A percentile compares a stretch with the other conserved stretches of the same genome.
Evolutionary conservation across 2,797 vertebrate genomes (phyloP).

Genomic region (Pitangus sulphuratus): DNA sequence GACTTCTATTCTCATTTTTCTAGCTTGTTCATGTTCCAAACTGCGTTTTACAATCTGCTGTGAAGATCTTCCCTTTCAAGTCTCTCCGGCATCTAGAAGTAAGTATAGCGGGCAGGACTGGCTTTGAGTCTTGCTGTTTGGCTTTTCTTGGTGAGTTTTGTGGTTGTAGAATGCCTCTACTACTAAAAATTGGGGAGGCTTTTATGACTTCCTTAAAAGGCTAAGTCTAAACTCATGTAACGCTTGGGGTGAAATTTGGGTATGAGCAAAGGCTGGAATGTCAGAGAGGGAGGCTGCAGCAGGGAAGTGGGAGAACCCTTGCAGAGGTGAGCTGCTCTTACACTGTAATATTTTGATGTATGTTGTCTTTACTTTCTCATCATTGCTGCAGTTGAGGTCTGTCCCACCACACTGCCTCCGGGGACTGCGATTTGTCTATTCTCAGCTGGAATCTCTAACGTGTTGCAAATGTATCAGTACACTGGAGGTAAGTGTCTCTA

Average conservation of each 20-base stretch:
- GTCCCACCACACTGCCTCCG: slow-evolving; percentile 90
- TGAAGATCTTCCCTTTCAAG: slow-evolving; percentile 97
- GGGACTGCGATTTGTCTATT: slow-evolving; percentile 90
- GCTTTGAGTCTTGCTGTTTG: neutral
- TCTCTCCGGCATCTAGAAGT: slow-evolving; percentile 92
- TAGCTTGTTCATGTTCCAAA: slow-evolving; percentile 87
- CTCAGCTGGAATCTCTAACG: slow-evolving; percentile 91
- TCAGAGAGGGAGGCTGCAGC: neutral
- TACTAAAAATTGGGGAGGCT: neutral
- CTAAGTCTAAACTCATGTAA: neutral
- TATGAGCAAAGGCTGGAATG: neutral
- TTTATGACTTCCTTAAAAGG: neutral
- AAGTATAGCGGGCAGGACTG: neutral
- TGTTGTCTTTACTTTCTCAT: neutral
- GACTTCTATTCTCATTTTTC: neutral
- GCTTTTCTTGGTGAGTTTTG: neutral
- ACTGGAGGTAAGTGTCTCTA: slow-evolving; percentile 82
- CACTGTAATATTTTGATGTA: neutral
- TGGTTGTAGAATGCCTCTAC: neutral
- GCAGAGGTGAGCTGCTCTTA: neutral
- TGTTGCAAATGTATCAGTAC: slow-evolving; percentile 90
- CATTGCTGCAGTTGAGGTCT: slow-evolving; percentile 82
- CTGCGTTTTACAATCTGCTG: slow-evolving; percentile 79
- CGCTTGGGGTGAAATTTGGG: neutral
- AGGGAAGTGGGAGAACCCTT: neutral